Evolutionary conservation across 2,797 vertebrate species (phyloP).

Genomic region (Momotus momota): DNA sequence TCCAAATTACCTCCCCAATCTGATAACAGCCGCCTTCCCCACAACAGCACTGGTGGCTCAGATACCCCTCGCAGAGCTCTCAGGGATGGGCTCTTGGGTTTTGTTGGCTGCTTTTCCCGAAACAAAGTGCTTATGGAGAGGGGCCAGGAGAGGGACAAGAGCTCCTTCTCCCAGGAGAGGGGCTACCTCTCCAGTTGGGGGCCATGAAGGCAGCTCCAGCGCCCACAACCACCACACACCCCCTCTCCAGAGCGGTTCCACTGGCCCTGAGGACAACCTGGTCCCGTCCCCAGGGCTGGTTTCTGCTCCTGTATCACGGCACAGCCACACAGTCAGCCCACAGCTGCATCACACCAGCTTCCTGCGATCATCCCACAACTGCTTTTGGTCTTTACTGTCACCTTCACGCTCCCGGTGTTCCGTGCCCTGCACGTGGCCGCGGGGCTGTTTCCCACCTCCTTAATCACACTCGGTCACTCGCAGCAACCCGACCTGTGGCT

Average conservation of each 20-base stretch:
- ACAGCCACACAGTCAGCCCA: rapidly evolving
- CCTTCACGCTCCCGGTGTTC: background rate
- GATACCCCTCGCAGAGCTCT: background rate
- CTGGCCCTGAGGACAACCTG: background rate
- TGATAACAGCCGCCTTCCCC: background rate
- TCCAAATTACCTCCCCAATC: background rate
- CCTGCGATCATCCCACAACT: background rate
- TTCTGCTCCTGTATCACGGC: background rate
- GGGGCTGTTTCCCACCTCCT: background rate
- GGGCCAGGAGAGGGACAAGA: background rate
- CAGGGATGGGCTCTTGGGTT: background rate
- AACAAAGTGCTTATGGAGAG: background rate
- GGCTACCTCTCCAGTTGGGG: rapidly evolving
- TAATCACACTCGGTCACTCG: background rate
- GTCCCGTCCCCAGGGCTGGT: background rate
- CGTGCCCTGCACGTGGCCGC: background rate
- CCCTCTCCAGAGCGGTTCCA: rapidly evolving
- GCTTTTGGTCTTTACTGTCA: background rate
- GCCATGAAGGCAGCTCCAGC: background rate
- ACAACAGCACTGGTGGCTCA: rapidly evolving
- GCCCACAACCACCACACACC: background rate
- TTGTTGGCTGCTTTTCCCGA: background rate
- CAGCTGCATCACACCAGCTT: background rate
- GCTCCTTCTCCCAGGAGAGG: background rate
- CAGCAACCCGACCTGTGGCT: background rate